Evolutionary conservation across 2,888 invertebrate species (phyloP), one percentile per base, ranked within the genome.

Genomic region (Lepidonotus clava): DNA sequence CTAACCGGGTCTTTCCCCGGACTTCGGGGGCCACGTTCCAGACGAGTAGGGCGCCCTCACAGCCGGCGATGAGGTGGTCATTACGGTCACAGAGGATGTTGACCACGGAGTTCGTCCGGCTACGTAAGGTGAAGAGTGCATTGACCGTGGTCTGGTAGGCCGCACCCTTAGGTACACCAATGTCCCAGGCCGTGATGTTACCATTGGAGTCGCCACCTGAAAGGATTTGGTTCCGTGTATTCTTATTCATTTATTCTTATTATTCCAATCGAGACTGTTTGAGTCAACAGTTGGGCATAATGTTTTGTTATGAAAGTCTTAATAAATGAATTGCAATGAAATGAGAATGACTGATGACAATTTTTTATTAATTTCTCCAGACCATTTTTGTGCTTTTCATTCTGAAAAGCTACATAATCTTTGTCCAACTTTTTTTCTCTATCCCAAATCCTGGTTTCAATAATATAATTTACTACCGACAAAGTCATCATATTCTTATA

Each of bases 181-280:
- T 91, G 86, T 93, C 90, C 93, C 93, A 92, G 77, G 92, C 87
- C 21, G 91, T 91, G 14, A 93, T 90, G 84, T 86, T 90, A 6
- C 90, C 89, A 84, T 92, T 92, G 66, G 88, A 88, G 0, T 91
- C 90, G 5, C 91, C 92, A 91, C 92, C 92, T 92, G 87, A 21
- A 34, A 46, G 46, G 46, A 18, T 46, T n/a, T n/a, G n/a, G n/a
- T n/a, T n/a, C n/a, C n/a, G n/a, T n/a, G n/a, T n/a, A n/a, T n/a
- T n/a, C n/a, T n/a, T n/a, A n/a, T n/a, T n/a, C n/a, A n/a, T n/a
- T n/a, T n/a, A n/a, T n/a, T n/a, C n/a, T n/a, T n/a, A n/a, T n/a
- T n/a, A n/a, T n/a, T n/a, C n/a, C n/a, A n/a, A n/a, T n/a, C 8
- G 18, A 18, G 46, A 46, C 46, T 18, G 8, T 18, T 18, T 18